phyloP scores from a whole-genome alignment of 2,888 invertebrate genomes.

The Cremastinae sp. region DNA sequence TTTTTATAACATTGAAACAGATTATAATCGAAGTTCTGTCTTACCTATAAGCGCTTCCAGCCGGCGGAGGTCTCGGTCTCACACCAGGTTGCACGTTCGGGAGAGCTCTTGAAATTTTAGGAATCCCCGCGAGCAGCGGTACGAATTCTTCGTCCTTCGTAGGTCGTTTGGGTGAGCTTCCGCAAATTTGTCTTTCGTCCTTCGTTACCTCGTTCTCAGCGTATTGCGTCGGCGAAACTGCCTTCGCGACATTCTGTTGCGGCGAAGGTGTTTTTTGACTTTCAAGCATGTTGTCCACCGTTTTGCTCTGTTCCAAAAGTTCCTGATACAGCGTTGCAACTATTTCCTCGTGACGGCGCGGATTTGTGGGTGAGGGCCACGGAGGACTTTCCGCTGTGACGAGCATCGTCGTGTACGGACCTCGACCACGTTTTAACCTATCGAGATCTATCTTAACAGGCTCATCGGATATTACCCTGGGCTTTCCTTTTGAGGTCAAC shows the following conservation, averaged over 20 bases:
- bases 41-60: conserved; percentile 72
- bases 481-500: conserved; percentile 62
- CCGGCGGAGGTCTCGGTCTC: conserved; percentile 72
- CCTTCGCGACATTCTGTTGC: conserved; percentile 17
- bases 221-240: conserved; percentile 30
- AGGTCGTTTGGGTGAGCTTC: conserved; percentile 35
- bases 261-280: conserved; percentile 53
- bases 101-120: conserved; percentile 68
- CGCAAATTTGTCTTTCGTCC: conserved; percentile 33
- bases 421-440: conserved; percentile 60
- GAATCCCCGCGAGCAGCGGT: conserved; percentile 71
- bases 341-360: conserved; percentile 68
- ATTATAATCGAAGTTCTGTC: no score
- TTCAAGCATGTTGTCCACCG: conserved; percentile 64
- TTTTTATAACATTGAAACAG: conserved; percentile 20
- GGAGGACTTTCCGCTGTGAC: conserved; percentile 55
- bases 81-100: conserved; percentile 57
- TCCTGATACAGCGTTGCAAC: conserved; percentile 73
- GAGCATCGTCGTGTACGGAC: conserved; percentile 49
- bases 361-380: conserved; percentile 48
- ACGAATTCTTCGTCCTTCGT: conserved; percentile 64
- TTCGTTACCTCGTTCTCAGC: conserved; percentile 38
- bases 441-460: conserved; percentile 70
- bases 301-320: conserved; percentile 76
- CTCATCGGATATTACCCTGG: conserved; percentile 72